These are phyloP conservation scores for Resseliella maxima DNA, from an alignment of 2,888 invertebrate species.

Conservation along the genomic window DNA sequence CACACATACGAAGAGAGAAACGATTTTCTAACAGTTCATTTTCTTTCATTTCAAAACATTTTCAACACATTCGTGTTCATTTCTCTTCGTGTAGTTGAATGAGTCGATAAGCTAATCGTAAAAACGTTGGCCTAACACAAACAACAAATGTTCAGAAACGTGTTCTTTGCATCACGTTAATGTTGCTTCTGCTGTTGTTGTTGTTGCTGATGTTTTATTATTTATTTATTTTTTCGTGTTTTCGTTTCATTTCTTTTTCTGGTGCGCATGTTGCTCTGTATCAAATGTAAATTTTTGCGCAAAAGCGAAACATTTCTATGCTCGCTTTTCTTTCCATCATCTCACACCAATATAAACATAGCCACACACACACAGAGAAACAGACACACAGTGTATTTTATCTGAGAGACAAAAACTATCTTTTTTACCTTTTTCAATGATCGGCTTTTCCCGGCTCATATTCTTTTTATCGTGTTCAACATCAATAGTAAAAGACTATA, in stretches of 20 bases:
- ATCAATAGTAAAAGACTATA: neutral
- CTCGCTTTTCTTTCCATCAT: constrained; percentile 2
- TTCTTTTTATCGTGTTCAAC: neutral
- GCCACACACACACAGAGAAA: neutral
- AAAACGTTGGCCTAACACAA: neutral
- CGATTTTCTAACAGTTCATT: neutral
- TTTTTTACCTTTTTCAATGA: neutral
- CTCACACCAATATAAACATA: neutral
- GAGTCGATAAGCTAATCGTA: neutral
- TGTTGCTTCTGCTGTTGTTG: neutral
- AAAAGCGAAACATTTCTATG: constrained; percentile 25
- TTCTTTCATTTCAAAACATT: neutral
- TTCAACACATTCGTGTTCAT: no score
- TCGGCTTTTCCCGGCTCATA: neutral
- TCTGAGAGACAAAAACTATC: neutral
- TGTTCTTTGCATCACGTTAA: constrained; percentile 15
- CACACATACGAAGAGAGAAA: neutral
- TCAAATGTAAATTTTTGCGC: neutral
- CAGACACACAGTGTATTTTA: neutral
- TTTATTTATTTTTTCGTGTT: no score
- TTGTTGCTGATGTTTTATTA: neutral
- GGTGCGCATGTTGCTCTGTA: neutral
- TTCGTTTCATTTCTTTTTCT: neutral
- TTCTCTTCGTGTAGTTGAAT: neutral
- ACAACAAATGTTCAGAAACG: neutral